A percentile compares a stretch with the other conserved stretches of the same genome.
These are phyloP conservation scores for Pterocles orientalis DNA, from an alignment of 2,113 vertebrate genomes.

Conservation along the genomic window DNA sequence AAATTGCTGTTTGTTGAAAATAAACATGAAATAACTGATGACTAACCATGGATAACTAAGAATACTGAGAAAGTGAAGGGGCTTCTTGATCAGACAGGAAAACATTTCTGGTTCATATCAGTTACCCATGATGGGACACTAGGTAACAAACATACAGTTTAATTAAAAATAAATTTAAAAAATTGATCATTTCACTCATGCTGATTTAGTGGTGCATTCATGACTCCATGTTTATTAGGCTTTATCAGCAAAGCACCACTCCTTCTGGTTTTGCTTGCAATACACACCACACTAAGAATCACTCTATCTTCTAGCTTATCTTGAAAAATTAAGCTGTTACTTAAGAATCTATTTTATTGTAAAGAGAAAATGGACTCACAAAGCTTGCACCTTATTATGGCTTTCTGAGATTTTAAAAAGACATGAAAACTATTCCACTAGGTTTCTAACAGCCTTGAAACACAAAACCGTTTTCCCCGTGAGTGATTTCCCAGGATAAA, in stretches of 20 bases:
- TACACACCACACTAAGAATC: not conserved
- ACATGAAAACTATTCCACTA: not conserved
- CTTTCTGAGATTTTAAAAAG: not conserved
- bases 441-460: not conserved
- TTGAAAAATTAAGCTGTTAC: not conserved
- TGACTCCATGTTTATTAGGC: not conserved
- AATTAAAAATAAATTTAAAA: not conserved
- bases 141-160: not conserved
- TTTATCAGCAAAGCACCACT: not conserved
- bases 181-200: not conserved
- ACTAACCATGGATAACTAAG: not conserved
- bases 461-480: not conserved
- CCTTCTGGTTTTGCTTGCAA: not conserved
- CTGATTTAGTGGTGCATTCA: not conserved
- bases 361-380: not conserved
- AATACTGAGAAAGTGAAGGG: not conserved
- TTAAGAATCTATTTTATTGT: not conserved
- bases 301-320: not conserved
- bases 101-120: not conserved
- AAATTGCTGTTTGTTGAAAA: not conserved
- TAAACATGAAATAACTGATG: not conserved
- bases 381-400: not conserved
- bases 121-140: not conserved
- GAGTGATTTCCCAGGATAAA: not conserved
- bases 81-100: not conserved